Evolutionary conservation across 2,888 invertebrate genomes (phyloP), one percentile per base, ranked within the genome.

Genomic region (Drosophila falleni): DNA sequence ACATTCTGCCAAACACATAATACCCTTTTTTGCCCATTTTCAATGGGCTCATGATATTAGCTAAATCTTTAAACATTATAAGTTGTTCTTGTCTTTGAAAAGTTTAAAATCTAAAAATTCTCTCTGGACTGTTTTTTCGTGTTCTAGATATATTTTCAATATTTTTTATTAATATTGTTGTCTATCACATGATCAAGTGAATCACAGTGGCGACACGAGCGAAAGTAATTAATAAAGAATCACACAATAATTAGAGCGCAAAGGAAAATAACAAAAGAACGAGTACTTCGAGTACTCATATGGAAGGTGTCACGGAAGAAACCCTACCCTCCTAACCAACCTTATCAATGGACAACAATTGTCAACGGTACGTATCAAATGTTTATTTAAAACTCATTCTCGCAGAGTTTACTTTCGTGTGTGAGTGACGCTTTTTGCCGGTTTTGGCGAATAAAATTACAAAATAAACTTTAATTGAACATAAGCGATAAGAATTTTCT

Each of bases 291-390:
- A 39, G 51, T 39, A 46, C 44, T 46, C 26, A n/a, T 23, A 39
- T 53, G 39, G 11, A 39, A 10, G 10, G 54, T 23, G n/a, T 42
- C 42, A 42, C 10, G n/a, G 37, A 54, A 68, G 26, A 73, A 67
- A 68, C 46, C 31, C 46, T 35, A 3, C 41, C 42, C 11, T n/a
- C 29, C 26, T 46, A 53, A 15, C 42, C 37, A 39, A 26, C 64
- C 79, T 87, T 90, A 90, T 90, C 89, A 87, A 76, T 75, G 29
- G 73, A 89, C 23, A 74, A 74, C 67, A 87, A 74, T 81, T 78
- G 72, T 13, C 71, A 65, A 66, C 59, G 55, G 51, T 29, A 31
- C 81, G 59, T 84, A 85, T 81, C 74, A 81, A 72, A 60, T 69
- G 66, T 81, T 81, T 71, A 68, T 76, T 78, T 67, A 33, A 65